phyloP scores from a whole-genome alignment of 2,797 vertebrate genomes.

The Glyptemys insculpta region DNA sequence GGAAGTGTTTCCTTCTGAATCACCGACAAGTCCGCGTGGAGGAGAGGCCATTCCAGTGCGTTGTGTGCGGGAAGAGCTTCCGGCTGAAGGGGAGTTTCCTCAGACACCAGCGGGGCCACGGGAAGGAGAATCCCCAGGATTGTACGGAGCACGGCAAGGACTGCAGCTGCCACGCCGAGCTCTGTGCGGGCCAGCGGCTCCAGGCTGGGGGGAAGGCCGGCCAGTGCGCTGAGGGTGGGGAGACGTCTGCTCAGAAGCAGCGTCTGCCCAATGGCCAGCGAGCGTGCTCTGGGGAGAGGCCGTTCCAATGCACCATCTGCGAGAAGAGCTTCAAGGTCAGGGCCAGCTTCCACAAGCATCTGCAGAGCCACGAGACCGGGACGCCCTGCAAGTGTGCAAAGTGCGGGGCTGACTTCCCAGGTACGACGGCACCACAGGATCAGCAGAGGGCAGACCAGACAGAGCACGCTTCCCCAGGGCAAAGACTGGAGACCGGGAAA shows the following conservation, averaged over 20 bases:
- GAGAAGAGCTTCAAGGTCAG: constrained; percentile 72
- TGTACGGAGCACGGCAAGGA: constrained; percentile 71
- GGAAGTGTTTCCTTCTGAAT: constrained; percentile 73
- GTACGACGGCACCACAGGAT: constrained; percentile 6
- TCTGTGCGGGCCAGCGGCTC: constrained; percentile 73
- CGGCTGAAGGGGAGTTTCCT: constrained; percentile 68
- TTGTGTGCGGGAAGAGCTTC: constrained; percentile 56
- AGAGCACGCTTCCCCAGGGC: constrained; percentile 29
- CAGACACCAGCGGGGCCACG: constrained; percentile 72
- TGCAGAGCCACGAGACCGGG: constrained; percentile 68
- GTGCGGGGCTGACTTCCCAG: constrained; percentile 63
- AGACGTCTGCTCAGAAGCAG: constrained; percentile 72
- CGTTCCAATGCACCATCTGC: constrained; percentile 56
- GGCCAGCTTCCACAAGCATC: constrained; percentile 71
- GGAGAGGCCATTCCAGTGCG: constrained; percentile 73
- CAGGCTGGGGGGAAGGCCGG: constrained; percentile 60
- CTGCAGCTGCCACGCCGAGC: constrained; percentile 71
- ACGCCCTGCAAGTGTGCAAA: constrained; percentile 60
- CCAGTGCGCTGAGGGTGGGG: constrained; percentile 64
- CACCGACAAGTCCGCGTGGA: constrained; percentile 71
- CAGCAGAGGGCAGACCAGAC: constrained; percentile 48
- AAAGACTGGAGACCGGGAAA: constrained; percentile 6
- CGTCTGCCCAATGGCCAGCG: constrained; percentile 64
- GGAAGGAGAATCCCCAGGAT: constrained; percentile 73
- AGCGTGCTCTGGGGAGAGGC: constrained; percentile 69